phyloP scores from a whole-genome alignment of 2,888 invertebrate genomes.

The Drosophila borborema region DNA sequence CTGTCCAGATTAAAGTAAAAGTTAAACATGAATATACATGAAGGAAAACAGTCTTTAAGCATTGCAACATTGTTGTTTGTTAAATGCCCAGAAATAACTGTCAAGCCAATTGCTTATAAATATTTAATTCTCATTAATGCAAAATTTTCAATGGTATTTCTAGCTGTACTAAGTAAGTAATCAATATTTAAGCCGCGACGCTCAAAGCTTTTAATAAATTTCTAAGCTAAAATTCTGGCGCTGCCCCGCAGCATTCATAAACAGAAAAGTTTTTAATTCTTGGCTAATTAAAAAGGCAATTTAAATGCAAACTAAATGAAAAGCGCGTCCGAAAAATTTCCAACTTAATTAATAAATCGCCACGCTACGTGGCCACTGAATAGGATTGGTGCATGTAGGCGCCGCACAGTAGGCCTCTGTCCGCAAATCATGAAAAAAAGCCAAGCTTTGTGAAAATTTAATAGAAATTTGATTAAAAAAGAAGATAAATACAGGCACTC shows the following conservation, averaged over 20 bases:
- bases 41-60: constrained; percentile 20
- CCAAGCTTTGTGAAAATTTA: too few species aligned
- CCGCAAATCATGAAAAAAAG: background rate
- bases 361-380: constrained; percentile 12
- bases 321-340: constrained; percentile 46
- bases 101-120: constrained; percentile 38
- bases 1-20: constrained; percentile 35
- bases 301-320: constrained; percentile 72
- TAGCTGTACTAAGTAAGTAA: constrained; percentile 38
- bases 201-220: constrained; percentile 40
- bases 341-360: constrained; percentile 60
- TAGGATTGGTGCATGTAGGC: background rate
- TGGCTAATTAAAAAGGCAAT: constrained; percentile 68
- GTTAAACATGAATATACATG: constrained; percentile 14
- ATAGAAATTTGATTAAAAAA: too few species aligned
- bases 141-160: constrained; percentile 25
- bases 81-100: constrained; percentile 17
- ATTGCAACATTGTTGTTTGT: constrained; percentile 29
- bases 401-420: background rate
- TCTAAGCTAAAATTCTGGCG: constrained; percentile 12
- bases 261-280: constrained; percentile 54
- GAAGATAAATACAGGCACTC: too few species aligned
- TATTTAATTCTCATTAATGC: constrained; percentile 59
- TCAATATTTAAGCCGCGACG: constrained; percentile 38
- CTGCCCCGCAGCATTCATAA: constrained; percentile 35